Evolutionary conservation across 2,888 invertebrate genomes (phyloP), one percentile per base, ranked within the genome.

Genomic region (Nomada ferruginata): DNA sequence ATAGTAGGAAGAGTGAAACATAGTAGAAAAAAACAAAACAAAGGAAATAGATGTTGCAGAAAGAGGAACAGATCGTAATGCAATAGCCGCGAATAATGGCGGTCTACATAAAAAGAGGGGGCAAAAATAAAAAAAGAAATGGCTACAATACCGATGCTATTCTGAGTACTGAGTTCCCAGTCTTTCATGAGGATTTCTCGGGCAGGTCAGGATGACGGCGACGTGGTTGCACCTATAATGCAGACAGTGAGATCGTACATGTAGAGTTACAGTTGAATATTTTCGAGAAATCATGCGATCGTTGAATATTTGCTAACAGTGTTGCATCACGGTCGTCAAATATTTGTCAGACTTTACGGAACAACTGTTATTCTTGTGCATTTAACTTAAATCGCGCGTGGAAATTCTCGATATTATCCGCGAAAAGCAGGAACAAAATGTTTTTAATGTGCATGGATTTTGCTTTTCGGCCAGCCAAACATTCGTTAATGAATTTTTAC

Each of bases 171-270:
- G 93, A 93, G 93, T 93, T 94, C 93, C 93, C 93, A 94, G 93
- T 94, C 93, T 94, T 94, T 94, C 93, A 94, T 94, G 93, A 94
- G 93, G 93, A 94, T 93, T 93, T 93, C 92, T 92, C 93, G 93
- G 92, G 93, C 93, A 93, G 93, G 93, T 94, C 93, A 93, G 93
- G 93, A 93, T 92, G 93, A 93, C 93, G 91, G 91, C 93, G 91
- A 93, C 91, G 93, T 93, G 93, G 93, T 86, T 92, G 90, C 92
- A 93, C 93, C 93, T 94, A 94, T 91, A 94, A 94, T 92, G 91
- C 93, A 94, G 92, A 93, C 90, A 93, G 91, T 89, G 91, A 80
- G 72, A 92, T 92, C 88, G 89, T 92, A 93, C 89, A 93, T 89
- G 83, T 89, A 90, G 85, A 90, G 81, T 73, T 73, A 71, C 61